A percentile compares a stretch with the other conserved stretches of the same genome.
phyloP scores from a whole-genome alignment of 1,140 invertebrate species.

The Carcinoscorpius rotundicauda region DNA sequence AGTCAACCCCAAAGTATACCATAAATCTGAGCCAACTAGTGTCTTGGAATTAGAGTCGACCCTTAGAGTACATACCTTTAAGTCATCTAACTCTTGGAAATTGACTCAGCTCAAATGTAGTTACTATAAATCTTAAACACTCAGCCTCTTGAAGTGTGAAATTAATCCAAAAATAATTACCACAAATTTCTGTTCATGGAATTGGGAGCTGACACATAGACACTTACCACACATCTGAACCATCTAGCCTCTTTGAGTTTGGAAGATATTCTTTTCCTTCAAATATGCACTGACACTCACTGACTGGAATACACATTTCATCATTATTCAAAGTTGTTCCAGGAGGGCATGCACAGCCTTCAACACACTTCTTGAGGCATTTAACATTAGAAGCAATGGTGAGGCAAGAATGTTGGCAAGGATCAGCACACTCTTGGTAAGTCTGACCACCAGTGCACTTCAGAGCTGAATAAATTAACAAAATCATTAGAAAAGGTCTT shows the following conservation, averaged over 20 bases:
- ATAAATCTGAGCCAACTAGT: no score
- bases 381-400: conserved; percentile 28
- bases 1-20: no score
- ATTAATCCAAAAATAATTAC: conserved; percentile 7
- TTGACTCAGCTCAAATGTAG: no score
- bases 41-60: no score
- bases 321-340: conserved; percentile 54
- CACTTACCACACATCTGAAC: conserved; percentile 43
- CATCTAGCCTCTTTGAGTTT: conserved; percentile 46
- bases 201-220: background rate
- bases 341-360: conserved; percentile 72
- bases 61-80: no score
- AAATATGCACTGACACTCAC: conserved; percentile 59
- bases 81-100: no score
- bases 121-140: conserved; percentile 4
- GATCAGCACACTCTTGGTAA: conserved; percentile 63
- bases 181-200: no score
- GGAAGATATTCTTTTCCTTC: conserved; percentile 55
- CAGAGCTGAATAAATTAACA: conserved; percentile 37
- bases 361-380: conserved; percentile 56
- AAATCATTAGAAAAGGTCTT: no score
- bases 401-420: conserved; percentile 56
- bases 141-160: conserved; percentile 7
- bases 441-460: conserved; percentile 61
- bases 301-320: conserved; percentile 60